phyloP scores from a whole-genome alignment of 2,113 vertebrate species.

The Bothrops jararaca region DNA sequence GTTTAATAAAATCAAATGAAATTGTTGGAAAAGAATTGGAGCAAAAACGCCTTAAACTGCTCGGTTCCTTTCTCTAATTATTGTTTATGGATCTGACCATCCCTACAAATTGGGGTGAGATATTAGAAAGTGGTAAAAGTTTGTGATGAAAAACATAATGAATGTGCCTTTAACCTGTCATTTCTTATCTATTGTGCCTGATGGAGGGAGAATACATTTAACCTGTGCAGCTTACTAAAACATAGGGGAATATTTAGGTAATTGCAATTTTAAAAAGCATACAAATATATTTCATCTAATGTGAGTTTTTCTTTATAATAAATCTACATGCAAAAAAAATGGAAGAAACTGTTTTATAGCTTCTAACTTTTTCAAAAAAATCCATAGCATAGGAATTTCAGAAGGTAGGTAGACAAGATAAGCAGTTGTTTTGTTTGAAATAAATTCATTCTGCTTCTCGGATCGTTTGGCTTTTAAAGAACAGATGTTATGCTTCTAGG shows the following conservation, averaged over 20 bases:
- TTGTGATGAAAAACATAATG: conserved; percentile 2
- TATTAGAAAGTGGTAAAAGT: conserved; percentile 38
- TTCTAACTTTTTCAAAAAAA: neutral
- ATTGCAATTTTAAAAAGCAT: conserved; percentile 47
- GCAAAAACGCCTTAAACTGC: neutral
- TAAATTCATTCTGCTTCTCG: neutral
- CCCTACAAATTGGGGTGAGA: conserved; percentile 25
- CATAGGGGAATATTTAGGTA: conserved; percentile 42
- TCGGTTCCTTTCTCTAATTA: neutral
- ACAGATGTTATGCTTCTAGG: neutral
- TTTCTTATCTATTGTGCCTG: conserved; percentile 29
- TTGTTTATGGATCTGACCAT: neutral
- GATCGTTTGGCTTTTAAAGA: neutral
- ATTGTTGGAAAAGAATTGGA: neutral
- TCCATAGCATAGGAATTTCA: neutral
- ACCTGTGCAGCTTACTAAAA: conserved; percentile 50
- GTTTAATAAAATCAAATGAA: neutral
- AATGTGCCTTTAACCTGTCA: neutral
- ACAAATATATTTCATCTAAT: conserved; percentile 16
- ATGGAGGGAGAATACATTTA: conserved; percentile 34
- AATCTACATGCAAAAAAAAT: conserved; percentile 40
- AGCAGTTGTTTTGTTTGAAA: neutral
- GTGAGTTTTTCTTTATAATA: conserved; percentile 34
- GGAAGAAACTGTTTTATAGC: neutral
- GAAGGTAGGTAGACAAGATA: neutral